Evolutionary conservation across 2,113 vertebrate genomes (phyloP), one percentile per base, ranked within the genome.

Genomic region (Sprattus sprattus): DNA sequence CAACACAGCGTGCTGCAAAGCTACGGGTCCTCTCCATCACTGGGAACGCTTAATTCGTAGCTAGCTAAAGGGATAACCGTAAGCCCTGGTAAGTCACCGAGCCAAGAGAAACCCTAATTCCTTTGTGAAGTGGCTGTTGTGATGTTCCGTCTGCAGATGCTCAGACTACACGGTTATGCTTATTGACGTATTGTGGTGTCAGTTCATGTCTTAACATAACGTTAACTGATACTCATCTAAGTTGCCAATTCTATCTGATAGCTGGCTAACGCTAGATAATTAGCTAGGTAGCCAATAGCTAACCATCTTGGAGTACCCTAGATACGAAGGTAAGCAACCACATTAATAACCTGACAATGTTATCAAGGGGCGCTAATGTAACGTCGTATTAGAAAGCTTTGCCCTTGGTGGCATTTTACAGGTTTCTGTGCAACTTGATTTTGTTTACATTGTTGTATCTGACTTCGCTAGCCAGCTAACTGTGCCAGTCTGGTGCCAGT

Each of bases 381-480:
- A 49, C 47, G 8, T 18, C 18, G 22, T 1, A 39, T 39, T 2
- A 60, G 3, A 60, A 22, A 7, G 18, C 18, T 22, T 20, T 22
- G 6, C 18, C 18, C 6, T 60, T 57, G 4, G 18, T 57, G 18
- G 18, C 54, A 57, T 57, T 60, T 20, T 60, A 6, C 18, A 16
- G 15, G 4, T 54, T 54, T 54, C 16, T 18, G 13, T 60, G 4
- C 18, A 60, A 22, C 54, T 60, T 60, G 4, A 3, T 20, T 4
- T 60, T 22, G 54, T 60, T 60, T 60, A 60, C 54, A 20, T 60
- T 60, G 54, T 7, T 22, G 54, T 0, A 18, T 6, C 18, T 22
- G 18, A 60, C 54, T 60, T 60, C 28, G 84, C 87, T 90, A 86
- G 87, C 87, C 88, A 13, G 86, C 86, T 87, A 86, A 88, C 88